phyloP scores from a whole-genome alignment of 2,888 invertebrate genomes.

The Blastobasis adustella region DNA sequence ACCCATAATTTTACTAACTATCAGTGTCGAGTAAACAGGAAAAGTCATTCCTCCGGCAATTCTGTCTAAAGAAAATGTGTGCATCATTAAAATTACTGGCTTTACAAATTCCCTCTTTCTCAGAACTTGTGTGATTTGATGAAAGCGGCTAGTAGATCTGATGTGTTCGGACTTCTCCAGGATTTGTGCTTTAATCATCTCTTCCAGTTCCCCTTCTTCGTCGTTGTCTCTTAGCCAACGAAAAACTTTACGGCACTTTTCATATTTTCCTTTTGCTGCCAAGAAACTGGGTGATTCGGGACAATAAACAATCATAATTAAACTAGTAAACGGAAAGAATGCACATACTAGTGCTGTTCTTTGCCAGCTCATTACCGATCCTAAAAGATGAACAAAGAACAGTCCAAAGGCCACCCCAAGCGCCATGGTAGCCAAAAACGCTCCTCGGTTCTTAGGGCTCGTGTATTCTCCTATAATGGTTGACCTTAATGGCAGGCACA shows the following conservation, averaged over 20 bases:
- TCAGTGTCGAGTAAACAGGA: slow-evolving; percentile 77
- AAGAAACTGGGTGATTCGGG: slow-evolving; percentile 81
- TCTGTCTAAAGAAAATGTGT: slow-evolving; percentile 77
- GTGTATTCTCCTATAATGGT: slow-evolving; percentile 72
- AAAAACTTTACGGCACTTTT: slow-evolving; percentile 71
- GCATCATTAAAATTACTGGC: slow-evolving; percentile 73
- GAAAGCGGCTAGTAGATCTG: slow-evolving; percentile 12
- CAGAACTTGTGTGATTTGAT: slow-evolving; percentile 20
- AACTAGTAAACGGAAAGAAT: slow-evolving; percentile 52
- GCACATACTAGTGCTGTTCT: slow-evolving; percentile 63
- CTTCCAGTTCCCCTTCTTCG: slow-evolving; percentile 49
- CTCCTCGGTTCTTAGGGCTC: slow-evolving; percentile 75
- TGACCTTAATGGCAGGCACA: slow-evolving; percentile 59
- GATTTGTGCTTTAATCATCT: slow-evolving; percentile 40
- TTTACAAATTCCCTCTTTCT: slow-evolving; percentile 67
- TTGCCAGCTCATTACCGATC: slow-evolving; percentile 74
- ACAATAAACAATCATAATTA: slow-evolving; percentile 43
- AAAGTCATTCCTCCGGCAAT: slow-evolving; percentile 79
- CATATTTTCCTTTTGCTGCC: slow-evolving; percentile 63
- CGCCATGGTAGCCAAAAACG: slow-evolving; percentile 73
- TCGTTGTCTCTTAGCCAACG: slow-evolving; percentile 72
- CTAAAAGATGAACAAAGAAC: slow-evolving; percentile 75
- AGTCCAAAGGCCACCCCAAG: slow-evolving; percentile 76
- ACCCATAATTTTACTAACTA: slow-evolving; percentile 72
- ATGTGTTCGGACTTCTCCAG: slow-evolving; percentile 13